phyloP scores from a whole-genome alignment of 1,140 invertebrate genomes.

The Solen grandis region DNA sequence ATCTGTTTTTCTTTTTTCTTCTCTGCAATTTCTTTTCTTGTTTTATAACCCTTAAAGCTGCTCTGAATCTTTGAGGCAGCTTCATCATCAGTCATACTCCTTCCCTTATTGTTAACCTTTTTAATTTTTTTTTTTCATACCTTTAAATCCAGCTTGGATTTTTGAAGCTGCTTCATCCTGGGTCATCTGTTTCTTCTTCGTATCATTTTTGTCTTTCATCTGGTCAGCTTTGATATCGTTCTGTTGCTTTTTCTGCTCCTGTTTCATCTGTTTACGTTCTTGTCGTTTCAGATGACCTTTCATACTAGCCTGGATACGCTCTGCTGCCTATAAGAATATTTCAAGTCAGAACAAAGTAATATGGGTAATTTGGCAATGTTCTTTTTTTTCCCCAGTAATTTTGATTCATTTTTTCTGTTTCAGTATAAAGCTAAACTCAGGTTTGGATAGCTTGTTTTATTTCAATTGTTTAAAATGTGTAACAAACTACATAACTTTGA shows the following conservation, averaged over 20 bases:
- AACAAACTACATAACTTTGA: no score
- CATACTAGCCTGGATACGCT: not conserved
- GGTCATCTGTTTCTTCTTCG: constrained; percentile 23
- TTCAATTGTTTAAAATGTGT: no score
- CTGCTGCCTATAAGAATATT: not conserved
- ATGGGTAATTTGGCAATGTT: no score
- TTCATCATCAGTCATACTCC: constrained; percentile 10
- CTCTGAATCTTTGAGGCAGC: constrained; percentile 89
- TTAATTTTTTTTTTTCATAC: constrained; percentile 35
- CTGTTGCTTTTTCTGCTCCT: constrained; percentile 15
- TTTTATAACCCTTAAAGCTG: constrained; percentile 87
- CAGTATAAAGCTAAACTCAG: no score
- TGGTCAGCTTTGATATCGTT: not conserved
- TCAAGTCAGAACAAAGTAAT: no score
- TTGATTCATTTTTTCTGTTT: no score
- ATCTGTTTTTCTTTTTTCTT: constrained; percentile 40
- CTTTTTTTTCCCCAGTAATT: no score
- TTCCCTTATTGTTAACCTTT: constrained; percentile 26
- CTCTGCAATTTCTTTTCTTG: constrained; percentile 84
- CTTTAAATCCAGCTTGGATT: constrained; percentile 83
- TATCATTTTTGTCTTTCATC: not conserved
- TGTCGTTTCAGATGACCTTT: not conserved
- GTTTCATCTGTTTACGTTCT: not conserved
- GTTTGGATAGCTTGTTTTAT: no score
- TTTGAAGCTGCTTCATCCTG: constrained; percentile 81